A percentile compares a stretch with the other conserved stretches of the same genome.
Evolutionary conservation across 2,113 vertebrate species (phyloP).

Genomic region (Brachypteracias leptosomus): DNA sequence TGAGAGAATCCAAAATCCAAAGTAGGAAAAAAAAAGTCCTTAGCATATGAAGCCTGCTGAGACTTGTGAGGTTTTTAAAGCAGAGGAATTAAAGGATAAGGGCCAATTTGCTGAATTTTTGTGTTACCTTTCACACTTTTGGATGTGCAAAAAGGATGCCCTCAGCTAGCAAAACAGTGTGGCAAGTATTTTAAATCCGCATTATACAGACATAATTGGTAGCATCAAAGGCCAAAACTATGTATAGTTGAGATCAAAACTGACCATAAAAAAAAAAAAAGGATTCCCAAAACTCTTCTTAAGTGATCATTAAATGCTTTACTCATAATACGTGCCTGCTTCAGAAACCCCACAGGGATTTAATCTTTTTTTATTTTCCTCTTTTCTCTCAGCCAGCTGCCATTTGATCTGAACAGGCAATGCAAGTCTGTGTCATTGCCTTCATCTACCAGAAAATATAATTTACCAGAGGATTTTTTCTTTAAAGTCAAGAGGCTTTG

Average conservation of each 20-base stretch:
- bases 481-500: neutral
- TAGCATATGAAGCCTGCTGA: neutral
- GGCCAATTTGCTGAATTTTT: neutral
- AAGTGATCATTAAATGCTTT: neutral
- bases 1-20: neutral
- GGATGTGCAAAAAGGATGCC: neutral
- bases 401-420: neutral
- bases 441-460: neutral
- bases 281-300: neutral
- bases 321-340: neutral
- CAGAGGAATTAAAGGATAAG: neutral
- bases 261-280: neutral
- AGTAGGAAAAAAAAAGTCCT: neutral
- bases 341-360: neutral
- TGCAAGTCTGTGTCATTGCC: neutral
- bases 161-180: neutral
- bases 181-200: neutral
- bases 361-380: neutral
- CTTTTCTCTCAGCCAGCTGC: neutral
- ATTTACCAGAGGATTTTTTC: neutral
- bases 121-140: neutral
- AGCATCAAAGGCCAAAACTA: neutral
- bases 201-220: conserved; percentile 8
- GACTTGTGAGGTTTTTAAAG: neutral
- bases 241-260: neutral